Evolutionary conservation across 2,888 invertebrate genomes (phyloP).

Genomic region (Dorcus hopei): DNA sequence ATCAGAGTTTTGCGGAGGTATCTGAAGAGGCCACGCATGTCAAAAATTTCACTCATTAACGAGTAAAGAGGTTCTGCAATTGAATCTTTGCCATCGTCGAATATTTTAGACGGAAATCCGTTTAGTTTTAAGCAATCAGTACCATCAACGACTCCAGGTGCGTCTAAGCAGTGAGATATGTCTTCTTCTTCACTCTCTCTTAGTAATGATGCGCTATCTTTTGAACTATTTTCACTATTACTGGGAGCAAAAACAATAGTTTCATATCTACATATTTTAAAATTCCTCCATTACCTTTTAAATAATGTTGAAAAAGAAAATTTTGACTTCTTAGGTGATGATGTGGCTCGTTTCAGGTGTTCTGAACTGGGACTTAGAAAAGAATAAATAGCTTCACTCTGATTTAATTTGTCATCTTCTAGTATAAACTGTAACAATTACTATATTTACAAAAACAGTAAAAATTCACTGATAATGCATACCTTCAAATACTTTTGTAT

Average conservation of each 20-base stretch:
- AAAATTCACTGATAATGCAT: slow-evolving; percentile 40
- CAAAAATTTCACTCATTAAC: slow-evolving; percentile 84
- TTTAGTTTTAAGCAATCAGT: slow-evolving; percentile 48
- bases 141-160: slow-evolving; percentile 51
- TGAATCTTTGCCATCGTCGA: slow-evolving; percentile 71
- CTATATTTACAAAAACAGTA: slow-evolving; percentile 3
- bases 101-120: slow-evolving; percentile 43
- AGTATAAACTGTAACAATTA: slow-evolving; percentile 67
- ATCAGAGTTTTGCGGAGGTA: slow-evolving; percentile 85
- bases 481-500: slow-evolving; percentile 86
- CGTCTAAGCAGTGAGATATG: slow-evolving; percentile 74
- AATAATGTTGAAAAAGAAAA: slow-evolving; percentile 85
- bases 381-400: slow-evolving; percentile 85
- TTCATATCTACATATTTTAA: background rate
- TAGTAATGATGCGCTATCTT: slow-evolving; percentile 37
- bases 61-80: slow-evolving; percentile 90
- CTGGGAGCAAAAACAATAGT: slow-evolving; percentile 5
- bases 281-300: slow-evolving; percentile 61
- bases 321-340: slow-evolving; percentile 79
- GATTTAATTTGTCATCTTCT: slow-evolving; percentile 81
- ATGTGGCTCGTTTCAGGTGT: slow-evolving; percentile 74
- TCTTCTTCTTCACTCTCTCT: slow-evolving; percentile 77
- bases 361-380: slow-evolving; percentile 92
- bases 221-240: slow-evolving; percentile 23
- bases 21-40: slow-evolving; percentile 83